Evolutionary conservation across 2,113 vertebrate species (phyloP), one percentile per base, ranked within the genome.

Genomic region (Scomber scombrus): DNA sequence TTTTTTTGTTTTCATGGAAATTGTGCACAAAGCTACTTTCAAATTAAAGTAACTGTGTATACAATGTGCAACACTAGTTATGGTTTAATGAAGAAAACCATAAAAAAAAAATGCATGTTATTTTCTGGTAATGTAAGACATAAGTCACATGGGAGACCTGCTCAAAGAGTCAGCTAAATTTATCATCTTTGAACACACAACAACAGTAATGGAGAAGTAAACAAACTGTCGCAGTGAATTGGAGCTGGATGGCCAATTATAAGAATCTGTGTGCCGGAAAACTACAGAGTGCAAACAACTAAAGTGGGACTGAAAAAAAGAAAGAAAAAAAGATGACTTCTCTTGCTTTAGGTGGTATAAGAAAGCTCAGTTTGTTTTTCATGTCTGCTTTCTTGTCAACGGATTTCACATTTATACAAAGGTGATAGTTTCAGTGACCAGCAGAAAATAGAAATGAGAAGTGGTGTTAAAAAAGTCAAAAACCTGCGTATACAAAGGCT

Each of bases 121-220:
- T 80, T 72, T 72, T 66, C 56, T 34, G 55, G 45, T 69, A 66
- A 80, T 66, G 45, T 16, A 62, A 61, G 52, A 45, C 62, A 47
- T 34, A 18, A 57, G 63, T 52, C 54, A 54, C 49, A 58, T 18
- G 77, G 74, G 72, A 58, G 45, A 31, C 55, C 50, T 40, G 68
- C 62, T 69, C 46, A 65, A 31, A 77, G 23, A 61, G 12, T 46
- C 34, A 11, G 52, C 83, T 75, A 81, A 75, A 83, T 83, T n/a
- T 71, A 82, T 57, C 68, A 29, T 52, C 65, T 78, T 54, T 67
- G 67, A 70, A 78, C 54, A 75, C 29, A 71, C 11, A 77, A 70
- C n/a, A 58, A 31, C 34, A 40, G 34, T 26, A 11, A 47, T 16
- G 16, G 14, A 29, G 68, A 52, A 51, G 67, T 71, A 66, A 84